A percentile compares a stretch with the other conserved stretches of the same genome.
These are phyloP conservation scores for Pycnomerus fuliginosus DNA, from an alignment of 2,888 invertebrate species.

Conservation along the genomic window DNA sequence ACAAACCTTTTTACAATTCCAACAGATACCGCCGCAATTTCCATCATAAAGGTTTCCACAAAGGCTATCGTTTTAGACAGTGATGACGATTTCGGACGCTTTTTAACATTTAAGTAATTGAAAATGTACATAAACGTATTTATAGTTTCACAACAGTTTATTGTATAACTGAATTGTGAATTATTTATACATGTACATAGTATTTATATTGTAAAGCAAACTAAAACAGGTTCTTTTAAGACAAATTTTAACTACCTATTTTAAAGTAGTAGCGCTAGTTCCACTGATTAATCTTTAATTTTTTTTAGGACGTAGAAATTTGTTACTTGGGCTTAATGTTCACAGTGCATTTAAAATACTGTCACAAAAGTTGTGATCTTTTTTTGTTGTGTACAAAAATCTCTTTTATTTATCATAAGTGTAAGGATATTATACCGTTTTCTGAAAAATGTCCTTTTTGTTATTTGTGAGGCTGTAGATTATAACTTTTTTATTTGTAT, in stretches of 20 bases:
- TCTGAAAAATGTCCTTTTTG: too few relatives aligned
- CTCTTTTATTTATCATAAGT: too few relatives aligned
- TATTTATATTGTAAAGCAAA: slow-evolving; percentile 14
- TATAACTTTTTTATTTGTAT: too few relatives aligned
- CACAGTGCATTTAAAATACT: slow-evolving; percentile 32
- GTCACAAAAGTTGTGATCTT: too few relatives aligned
- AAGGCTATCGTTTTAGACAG: slow-evolving; percentile 49
- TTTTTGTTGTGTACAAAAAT: too few relatives aligned
- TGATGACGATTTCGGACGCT: slow-evolving; percentile 33
- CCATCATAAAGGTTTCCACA: slow-evolving; percentile 45
- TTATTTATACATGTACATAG: slow-evolving; percentile 18
- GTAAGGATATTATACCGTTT: too few relatives aligned
- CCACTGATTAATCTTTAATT: slow-evolving; percentile 14
- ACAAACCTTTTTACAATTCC: slow-evolving; percentile 44
- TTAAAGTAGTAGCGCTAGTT: slow-evolving; percentile 14
- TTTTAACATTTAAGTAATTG: slow-evolving; percentile 20
- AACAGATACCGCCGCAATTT: slow-evolving; percentile 46
- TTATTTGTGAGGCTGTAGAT: too few relatives aligned
- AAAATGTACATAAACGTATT: slow-evolving; percentile 25
- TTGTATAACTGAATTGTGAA: slow-evolving; percentile 12
- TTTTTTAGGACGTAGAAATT: slow-evolving; percentile 21
- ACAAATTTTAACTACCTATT: slow-evolving; percentile 5
- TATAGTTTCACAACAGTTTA: slow-evolving; percentile 12
- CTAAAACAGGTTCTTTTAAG: background rate
- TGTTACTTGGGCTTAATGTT: slow-evolving; percentile 29